Evolutionary conservation across 2,113 vertebrate species (phyloP).

Genomic region (Neolamprologus cancellatus): DNA sequence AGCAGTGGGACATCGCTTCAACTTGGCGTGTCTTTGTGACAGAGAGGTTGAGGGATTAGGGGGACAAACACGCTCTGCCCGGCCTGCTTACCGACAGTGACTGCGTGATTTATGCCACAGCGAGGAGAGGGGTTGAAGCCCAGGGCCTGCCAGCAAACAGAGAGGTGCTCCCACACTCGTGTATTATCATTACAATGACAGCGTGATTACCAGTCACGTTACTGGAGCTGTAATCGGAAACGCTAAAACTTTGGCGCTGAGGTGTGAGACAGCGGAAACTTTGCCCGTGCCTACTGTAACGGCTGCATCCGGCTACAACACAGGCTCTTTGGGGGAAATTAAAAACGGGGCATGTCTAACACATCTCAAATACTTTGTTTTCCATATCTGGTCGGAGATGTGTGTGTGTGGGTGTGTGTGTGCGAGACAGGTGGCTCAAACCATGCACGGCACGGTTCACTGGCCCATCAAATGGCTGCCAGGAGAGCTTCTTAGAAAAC

Average conservation of each 20-base stretch:
- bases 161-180: background rate
- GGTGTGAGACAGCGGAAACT: background rate
- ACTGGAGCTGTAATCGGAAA: background rate
- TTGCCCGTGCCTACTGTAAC: background rate
- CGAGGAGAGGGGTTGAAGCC: background rate
- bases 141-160: background rate
- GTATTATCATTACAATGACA: background rate
- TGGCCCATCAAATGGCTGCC: slow-evolving; percentile 37
- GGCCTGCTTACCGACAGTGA: slow-evolving; percentile 33
- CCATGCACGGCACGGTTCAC: slow-evolving; percentile 18
- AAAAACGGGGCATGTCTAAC: background rate
- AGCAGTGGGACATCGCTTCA: background rate
- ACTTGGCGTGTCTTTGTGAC: background rate
- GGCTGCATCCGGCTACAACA: background rate
- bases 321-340: background rate
- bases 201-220: background rate
- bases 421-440: slow-evolving; percentile 39
- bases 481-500: slow-evolving; percentile 34
- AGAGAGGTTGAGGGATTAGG: background rate
- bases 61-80: slow-evolving; percentile 9
- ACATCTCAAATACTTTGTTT: background rate
- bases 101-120: background rate
- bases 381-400: background rate
- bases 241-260: background rate
- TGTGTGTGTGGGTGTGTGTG: background rate